Evolutionary conservation across 2,797 vertebrate species (phyloP).

Genomic region (Acomys russatus): DNA sequence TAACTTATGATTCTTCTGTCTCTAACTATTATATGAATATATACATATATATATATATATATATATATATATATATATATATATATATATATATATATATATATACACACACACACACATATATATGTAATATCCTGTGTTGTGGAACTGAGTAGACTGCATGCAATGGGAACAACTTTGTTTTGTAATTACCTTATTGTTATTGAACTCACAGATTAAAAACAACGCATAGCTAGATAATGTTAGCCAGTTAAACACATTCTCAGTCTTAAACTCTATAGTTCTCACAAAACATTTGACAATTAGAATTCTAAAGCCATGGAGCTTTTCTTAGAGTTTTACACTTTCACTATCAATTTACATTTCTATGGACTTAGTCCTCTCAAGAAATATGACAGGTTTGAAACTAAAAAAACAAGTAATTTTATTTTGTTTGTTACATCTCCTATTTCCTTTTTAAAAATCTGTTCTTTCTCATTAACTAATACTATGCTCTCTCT

Average conservation of each 20-base stretch:
- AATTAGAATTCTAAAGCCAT: neutral
- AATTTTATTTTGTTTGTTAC: neutral
- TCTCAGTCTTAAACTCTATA: too few species aligned
- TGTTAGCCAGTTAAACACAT: too few species aligned
- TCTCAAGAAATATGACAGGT: neutral
- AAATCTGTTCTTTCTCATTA: neutral
- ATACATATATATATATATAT: too few species aligned
- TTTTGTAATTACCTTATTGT: neutral
- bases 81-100: too few species aligned
- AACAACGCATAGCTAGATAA: neutral
- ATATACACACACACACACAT: too few species aligned
- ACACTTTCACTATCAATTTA: neutral
- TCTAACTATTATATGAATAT: neutral
- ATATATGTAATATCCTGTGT: neutral
- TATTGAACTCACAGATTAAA: neutral
- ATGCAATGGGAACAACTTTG: neutral
- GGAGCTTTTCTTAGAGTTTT: neutral
- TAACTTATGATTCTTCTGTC: neutral
- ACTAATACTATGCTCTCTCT: neutral
- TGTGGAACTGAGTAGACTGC: neutral
- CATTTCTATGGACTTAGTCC: neutral
- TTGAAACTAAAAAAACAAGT: neutral
- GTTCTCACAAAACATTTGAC: neutral
- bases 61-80: too few species aligned
- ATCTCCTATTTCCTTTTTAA: neutral